Percentiles rank a stretch among this genome's conserved stretches.
Evolutionary conservation across 2,797 vertebrate species (phyloP).

Genomic region (Smutsia temminckii): DNA sequence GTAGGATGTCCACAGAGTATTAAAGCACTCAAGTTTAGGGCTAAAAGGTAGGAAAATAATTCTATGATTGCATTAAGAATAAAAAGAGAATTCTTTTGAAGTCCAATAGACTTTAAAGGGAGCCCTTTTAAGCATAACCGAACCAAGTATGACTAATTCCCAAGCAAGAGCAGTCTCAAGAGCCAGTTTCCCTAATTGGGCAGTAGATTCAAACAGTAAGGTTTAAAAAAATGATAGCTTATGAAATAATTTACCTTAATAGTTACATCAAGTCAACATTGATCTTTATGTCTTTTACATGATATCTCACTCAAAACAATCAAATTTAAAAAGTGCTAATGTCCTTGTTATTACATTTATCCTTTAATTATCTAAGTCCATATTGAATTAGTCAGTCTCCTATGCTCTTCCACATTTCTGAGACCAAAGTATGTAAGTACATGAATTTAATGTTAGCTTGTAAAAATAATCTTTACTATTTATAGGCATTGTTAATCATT

Average conservation of each 20-base stretch:
- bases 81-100: neutral
- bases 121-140: neutral
- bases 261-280: neutral
- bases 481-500: neutral
- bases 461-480: conserved; percentile 33
- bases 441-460: neutral
- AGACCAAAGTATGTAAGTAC: neutral
- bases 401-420: neutral
- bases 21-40: neutral
- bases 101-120: neutral
- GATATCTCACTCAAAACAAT: neutral
- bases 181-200: neutral
- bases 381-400: neutral
- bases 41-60: neutral
- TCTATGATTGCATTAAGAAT: neutral
- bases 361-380: neutral
- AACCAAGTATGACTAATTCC: neutral
- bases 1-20: neutral
- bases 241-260: neutral
- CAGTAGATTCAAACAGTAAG: neutral
- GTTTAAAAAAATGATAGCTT: neutral
- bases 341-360: neutral
- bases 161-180: neutral
- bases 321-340: neutral
- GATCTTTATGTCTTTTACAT: neutral